Percentiles rank a stretch among this genome's conserved stretches.
Conservation (phyloP, 2,888 invertebrate genomes). For the Mellilla xanthometata region DNA sequence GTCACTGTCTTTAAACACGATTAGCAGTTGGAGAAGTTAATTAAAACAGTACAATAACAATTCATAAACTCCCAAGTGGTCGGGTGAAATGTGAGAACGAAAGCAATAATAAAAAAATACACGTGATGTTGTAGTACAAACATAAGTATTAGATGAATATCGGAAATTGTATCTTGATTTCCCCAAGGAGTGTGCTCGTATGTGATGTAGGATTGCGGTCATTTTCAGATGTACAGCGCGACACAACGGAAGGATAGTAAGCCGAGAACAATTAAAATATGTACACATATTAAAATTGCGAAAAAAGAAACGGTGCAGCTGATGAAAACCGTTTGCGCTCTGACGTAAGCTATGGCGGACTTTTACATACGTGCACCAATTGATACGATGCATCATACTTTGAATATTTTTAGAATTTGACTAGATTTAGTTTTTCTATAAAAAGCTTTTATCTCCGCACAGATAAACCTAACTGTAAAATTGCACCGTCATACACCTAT, state of each 20-base stretch:
- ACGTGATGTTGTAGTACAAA: slow-evolving; percentile 33
- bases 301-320: too few species aligned
- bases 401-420: too few species aligned
- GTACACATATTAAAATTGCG: too few species aligned
- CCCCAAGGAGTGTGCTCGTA: slow-evolving; percentile 47
- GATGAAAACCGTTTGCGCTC: too few species aligned
- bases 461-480: too few species aligned
- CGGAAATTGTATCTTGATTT: slow-evolving; percentile 66
- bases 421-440: too few species aligned
- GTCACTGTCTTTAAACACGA: slow-evolving; percentile 40
- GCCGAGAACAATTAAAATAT: too few species aligned
- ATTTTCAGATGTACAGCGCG: slow-evolving; percentile 57
- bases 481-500: too few species aligned
- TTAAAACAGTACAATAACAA: background rate
- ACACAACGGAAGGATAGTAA: slow-evolving; percentile 32
- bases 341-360: too few species aligned
- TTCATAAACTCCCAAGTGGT: background rate
- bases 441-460: too few species aligned
- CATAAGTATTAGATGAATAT: slow-evolving; percentile 47
- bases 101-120: slow-evolving; percentile 22
- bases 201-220: slow-evolving; percentile 57
- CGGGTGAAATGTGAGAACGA: slow-evolving; percentile 6
- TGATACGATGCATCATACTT: too few species aligned
- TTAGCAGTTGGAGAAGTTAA: slow-evolving; percentile 24
- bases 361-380: too few species aligned